Conservation (phyloP, 2,888 invertebrate genomes). For the Drosophila acutilabella region DNA sequence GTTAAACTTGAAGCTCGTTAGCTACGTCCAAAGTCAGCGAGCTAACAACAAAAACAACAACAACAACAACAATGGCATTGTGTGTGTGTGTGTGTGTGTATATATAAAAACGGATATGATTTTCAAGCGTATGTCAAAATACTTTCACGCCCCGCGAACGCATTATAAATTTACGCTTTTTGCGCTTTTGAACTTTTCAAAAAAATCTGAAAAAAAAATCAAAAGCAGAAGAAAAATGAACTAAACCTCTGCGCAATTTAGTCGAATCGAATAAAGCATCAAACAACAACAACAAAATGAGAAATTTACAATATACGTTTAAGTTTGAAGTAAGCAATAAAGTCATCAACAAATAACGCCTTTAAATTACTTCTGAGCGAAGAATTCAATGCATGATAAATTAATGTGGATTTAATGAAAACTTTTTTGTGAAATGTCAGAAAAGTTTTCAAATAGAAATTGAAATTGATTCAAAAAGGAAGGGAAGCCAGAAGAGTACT, state of each 20-base stretch:
- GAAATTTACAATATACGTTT: constrained; percentile 6
- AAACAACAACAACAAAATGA: neutral
- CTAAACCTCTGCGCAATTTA: constrained; percentile 18
- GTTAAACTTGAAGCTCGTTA: constrained; percentile 77
- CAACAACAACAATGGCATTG: constrained; percentile 17
- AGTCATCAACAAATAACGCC: constrained; percentile 35
- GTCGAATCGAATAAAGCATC: constrained; percentile 12
- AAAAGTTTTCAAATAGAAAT: neutral
- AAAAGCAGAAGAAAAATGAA: constrained; percentile 2
- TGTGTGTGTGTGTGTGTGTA: constrained; percentile 8
- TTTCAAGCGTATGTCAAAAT: constrained; percentile 62
- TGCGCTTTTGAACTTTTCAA: constrained; percentile 70
- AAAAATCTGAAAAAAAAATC: constrained; percentile 15
- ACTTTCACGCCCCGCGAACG: constrained; percentile 69
- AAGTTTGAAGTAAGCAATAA: constrained; percentile 30
- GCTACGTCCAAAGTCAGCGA: constrained; percentile 53
- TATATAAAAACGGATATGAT: constrained; percentile 54
- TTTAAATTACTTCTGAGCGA: constrained; percentile 26
- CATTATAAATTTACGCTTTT: constrained; percentile 75
- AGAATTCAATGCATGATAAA: constrained; percentile 5
- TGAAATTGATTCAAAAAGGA: neutral
- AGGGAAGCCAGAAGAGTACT: neutral
- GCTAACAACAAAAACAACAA: constrained; percentile 30
- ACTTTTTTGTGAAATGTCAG: constrained; percentile 3
- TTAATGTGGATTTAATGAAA: constrained; percentile 13